Conservation (phyloP, 2,113 vertebrate species). For the Tachycineta bicolor region DNA sequence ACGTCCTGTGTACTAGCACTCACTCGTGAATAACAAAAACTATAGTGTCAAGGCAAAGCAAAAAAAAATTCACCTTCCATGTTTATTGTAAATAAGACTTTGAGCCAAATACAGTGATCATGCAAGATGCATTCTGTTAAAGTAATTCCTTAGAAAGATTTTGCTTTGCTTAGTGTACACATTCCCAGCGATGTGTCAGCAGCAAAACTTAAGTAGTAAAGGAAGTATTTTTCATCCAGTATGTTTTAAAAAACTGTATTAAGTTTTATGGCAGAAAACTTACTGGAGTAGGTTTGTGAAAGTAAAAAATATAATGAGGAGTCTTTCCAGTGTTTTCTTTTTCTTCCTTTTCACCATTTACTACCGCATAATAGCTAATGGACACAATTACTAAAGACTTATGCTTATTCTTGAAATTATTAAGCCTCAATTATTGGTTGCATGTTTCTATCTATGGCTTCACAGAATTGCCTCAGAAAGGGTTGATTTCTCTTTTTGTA, state of each 20-base stretch:
- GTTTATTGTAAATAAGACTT: not conserved
- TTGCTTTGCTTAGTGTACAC: not conserved
- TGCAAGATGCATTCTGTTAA: not conserved
- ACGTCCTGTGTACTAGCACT: not conserved
- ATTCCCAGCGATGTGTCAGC: not conserved
- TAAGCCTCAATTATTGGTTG: not conserved
- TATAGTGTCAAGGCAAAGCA: not conserved
- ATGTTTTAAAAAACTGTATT: not conserved
- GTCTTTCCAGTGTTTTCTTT: not conserved
- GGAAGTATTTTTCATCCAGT: not conserved
- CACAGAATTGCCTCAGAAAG: not conserved
- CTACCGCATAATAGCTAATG: not conserved
- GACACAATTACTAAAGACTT: not conserved
- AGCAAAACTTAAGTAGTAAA: not conserved
- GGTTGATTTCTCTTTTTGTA: not conserved
- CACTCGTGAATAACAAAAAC: not conserved
- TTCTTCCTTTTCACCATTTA: not conserved
- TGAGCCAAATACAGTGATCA: not conserved
- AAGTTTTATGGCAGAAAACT: not conserved
- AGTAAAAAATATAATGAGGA: not conserved
- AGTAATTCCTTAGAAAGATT: not conserved
- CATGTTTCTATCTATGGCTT: not conserved
- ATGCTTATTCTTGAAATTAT: not conserved
- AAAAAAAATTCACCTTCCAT: not conserved
- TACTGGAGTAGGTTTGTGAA: not conserved